Base-by-base conservation (phyloP, 2,797 vertebrate species). In the Aphelocoma californica region DNA sequence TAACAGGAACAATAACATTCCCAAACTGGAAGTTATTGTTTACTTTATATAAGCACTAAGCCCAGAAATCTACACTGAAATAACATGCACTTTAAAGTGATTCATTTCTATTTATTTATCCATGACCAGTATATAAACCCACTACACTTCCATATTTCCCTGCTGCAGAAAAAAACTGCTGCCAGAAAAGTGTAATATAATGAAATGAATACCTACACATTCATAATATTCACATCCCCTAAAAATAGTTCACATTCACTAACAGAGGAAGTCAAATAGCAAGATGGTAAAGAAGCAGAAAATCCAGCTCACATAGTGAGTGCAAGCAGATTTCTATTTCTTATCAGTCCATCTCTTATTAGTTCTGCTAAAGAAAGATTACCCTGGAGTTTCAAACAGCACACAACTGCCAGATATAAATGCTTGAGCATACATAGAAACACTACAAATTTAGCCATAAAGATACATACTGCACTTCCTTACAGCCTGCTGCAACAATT, bases 21-120 rank as follows among this genome's bases (percentile, higher is more conserved):
- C 42, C 18, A 44, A 92, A 45, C 14, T 79, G 42, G 77, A 95
- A 95, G 60, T 61, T 78, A 79, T 20, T 95, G n/a, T 86, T 93
- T 70, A 48, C 29, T 60, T 95, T 54, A 71, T 62, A 47, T 57
- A 86, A 90, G 90, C n/a, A 93, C 23, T 53, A 73, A 86, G 25
- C 32, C 23, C 28, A 86, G 32, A 90, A 86, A 16, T 61, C 44
- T 34, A 64, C 32, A 42, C 2, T 38, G 51, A 93, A 85, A 80
- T 69, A 84, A 44, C 9, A 36, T 19, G 17, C 32, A 72, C 12
- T 75, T 88, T 38, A 61, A 44, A 83, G 66, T 12, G 28, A 75
- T 25, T 26, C 14, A 11, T 24, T 50, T 91, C 72, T 58, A 51
- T 82, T 77, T 79, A 81, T 81, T 87, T 82, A 69, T 65, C 65